Evolutionary conservation across 2,113 vertebrate species (phyloP), one percentile per base, ranked within the genome.

Genomic region (Oreotragus oreotragus): DNA sequence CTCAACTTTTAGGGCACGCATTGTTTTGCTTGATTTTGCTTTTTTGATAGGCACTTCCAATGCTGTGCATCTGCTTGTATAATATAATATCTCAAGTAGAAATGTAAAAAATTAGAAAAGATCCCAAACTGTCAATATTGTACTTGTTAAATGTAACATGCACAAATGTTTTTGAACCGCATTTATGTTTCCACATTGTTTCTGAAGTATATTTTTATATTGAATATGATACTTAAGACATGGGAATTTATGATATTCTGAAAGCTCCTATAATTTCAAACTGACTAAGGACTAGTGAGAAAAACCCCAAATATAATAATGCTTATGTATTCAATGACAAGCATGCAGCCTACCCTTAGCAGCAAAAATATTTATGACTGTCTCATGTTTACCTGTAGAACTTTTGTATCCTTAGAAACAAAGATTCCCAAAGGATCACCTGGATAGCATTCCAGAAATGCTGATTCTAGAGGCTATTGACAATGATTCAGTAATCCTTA

Each of bases 301-400:
- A 84, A 97, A 80, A 39, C 14, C 7, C 27, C n/a, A 80, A 88
- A 36, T 73, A 53, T 73, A 85, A 85, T 60, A 79, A 73, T 77
- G 7, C 23, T 90, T 90, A 43, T 13, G 53, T 84, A 90, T 84
- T 94, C 28, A 83, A 21, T 90, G 39, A 81, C 21, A 27, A 79
- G 57, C 58, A 0, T 13, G 64, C 6, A 84, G 36, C 7, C 47
- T 83, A 58, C n/a, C 19, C 6, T 90, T 86, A 47, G 30, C 70
- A 25, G 73, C 33, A 88, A 88, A 88, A 96, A 23, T 88, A 81
- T 85, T 93, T 86, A 79, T 36, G 79, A 17, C 7, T 83, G 11
- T 76, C 55, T 64, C 25, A 47, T 33, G 3, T 53, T 91, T 89
- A 2, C 45, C 11, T 92, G 25, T 33, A 17, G 7, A 73, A 39